A percentile compares a stretch with the other conserved stretches of the same genome.
Evolutionary conservation across 2,888 invertebrate species (phyloP).

Genomic region (Myathropa florea): DNA sequence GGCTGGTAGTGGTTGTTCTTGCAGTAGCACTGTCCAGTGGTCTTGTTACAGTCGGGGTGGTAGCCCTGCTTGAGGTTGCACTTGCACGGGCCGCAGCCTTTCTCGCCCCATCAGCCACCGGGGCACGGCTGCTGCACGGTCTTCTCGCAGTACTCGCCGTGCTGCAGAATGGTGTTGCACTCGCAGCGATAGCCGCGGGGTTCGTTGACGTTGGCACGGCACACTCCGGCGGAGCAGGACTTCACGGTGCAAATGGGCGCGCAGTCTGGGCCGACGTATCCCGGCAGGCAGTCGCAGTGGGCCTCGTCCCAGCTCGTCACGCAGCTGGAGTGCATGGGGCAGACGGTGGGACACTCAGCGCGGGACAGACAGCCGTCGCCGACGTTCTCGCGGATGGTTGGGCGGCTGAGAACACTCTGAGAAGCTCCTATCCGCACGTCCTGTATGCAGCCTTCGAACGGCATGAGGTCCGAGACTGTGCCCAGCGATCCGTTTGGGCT

Average conservation of each 20-base stretch:
- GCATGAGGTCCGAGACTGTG: slow-evolving; percentile 76
- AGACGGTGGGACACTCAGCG: slow-evolving; percentile 87
- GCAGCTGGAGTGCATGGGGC: slow-evolving; percentile 88
- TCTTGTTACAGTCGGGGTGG: slow-evolving; percentile 94
- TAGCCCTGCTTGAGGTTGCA: slow-evolving; percentile 92
- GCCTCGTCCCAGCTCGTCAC: slow-evolving; percentile 85
- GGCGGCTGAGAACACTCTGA: slow-evolving; percentile 89
- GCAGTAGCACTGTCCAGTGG: slow-evolving; percentile 93
- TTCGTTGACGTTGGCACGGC: slow-evolving; percentile 83
- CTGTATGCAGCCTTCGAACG: slow-evolving; percentile 83
- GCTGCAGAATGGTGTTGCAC: slow-evolving; percentile 88
- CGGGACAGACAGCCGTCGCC: slow-evolving; percentile 89
- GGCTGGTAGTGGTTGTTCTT: slow-evolving; percentile 95
- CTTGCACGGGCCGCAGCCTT: slow-evolving; percentile 96
- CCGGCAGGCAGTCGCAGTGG: slow-evolving; percentile 85
- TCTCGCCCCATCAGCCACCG: slow-evolving; percentile 96
- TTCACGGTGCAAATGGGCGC: slow-evolving; percentile 90
- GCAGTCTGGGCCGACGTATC: slow-evolving; percentile 89
- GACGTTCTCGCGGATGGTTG: slow-evolving; percentile 91
- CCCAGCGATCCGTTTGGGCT: slow-evolving; percentile 79
- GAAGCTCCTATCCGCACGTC: slow-evolving; percentile 93
- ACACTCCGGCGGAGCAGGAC: slow-evolving; percentile 91
- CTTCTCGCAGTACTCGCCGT: slow-evolving; percentile 88
- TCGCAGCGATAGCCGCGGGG: slow-evolving; percentile 88
- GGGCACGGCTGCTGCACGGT: slow-evolving; percentile 89